Conservation (phyloP, 2,888 invertebrate genomes). For the Zeuzera pyrina region DNA sequence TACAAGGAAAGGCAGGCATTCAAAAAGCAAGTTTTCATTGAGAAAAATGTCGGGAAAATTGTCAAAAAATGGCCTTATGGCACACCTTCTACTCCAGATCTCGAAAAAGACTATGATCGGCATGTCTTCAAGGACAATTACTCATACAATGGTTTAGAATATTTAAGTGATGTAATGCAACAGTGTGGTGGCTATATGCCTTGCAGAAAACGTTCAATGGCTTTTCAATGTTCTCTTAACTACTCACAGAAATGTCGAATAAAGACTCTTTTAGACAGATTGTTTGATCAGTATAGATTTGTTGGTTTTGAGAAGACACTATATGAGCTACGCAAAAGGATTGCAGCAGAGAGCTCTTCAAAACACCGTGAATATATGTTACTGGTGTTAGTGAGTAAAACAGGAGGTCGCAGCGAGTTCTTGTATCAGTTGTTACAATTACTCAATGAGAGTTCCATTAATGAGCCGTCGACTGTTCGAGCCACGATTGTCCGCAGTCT, state of each 20-base stretch:
- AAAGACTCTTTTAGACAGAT: conserved; percentile 29
- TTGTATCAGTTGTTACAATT: conserved; percentile 29
- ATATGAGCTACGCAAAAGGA: conserved; percentile 30
- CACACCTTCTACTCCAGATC: conserved; percentile 15
- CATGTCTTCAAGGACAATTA: neutral
- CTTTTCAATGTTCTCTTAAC: too few relatives aligned
- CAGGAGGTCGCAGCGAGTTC: conserved; percentile 31
- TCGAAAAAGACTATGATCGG: too few relatives aligned
- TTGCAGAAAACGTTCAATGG: neutral
- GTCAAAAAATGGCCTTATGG: conserved; percentile 29
- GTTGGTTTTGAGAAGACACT: conserved; percentile 35
- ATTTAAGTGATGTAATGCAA: too few relatives aligned
- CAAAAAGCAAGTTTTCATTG: conserved; percentile 35
- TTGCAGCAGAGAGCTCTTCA: conserved; percentile 27
- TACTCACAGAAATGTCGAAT: neutral
- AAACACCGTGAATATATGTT: conserved; percentile 43
- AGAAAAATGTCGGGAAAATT: conserved; percentile 25
- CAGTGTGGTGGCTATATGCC: too few relatives aligned
- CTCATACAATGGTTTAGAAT: neutral
- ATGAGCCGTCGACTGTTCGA: conserved; percentile 7
- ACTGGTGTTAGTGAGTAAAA: conserved; percentile 49
- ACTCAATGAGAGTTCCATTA: conserved; percentile 18
- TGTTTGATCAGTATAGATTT: conserved; percentile 44
- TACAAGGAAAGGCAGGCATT: conserved; percentile 24
- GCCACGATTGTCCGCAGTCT: conserved; percentile 8